phyloP scores from a whole-genome alignment of 2,888 invertebrate genomes.

The Habroteleia sp. region DNA sequence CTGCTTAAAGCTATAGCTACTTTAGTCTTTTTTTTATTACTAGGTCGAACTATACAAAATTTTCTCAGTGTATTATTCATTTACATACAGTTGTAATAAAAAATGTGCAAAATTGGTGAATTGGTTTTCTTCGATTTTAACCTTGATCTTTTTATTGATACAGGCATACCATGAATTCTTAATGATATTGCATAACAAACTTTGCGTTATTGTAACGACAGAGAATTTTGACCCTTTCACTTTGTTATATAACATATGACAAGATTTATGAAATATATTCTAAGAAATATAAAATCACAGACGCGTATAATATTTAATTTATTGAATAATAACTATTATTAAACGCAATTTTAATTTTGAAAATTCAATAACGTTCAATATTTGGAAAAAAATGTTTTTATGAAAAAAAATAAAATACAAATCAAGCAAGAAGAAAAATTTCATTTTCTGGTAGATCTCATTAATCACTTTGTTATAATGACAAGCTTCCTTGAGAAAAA shows the following conservation, averaged over 20 bases:
- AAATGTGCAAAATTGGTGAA: conserved; percentile 32
- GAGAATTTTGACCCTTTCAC: conserved; percentile 59
- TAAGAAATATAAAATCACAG: conserved; percentile 36
- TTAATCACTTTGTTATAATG: too few relatives aligned
- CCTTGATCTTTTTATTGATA: conserved; percentile 63
- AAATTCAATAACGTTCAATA: too few relatives aligned
- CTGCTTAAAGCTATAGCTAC: too few relatives aligned
- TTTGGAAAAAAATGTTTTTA: too few relatives aligned
- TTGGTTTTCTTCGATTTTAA: conserved; percentile 37
- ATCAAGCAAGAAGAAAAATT: too few relatives aligned
- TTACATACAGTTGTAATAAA: too few relatives aligned
- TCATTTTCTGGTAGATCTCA: too few relatives aligned
- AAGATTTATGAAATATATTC: conserved; percentile 49
- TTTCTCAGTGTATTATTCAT: too few relatives aligned
- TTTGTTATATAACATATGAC: conserved; percentile 44
- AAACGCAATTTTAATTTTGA: conserved; percentile 2
- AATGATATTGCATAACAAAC: conserved; percentile 49
- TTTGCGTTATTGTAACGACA: conserved; percentile 51
- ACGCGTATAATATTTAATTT: conserved; percentile 23
- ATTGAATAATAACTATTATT: conserved; percentile 10
- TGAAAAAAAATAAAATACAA: too few relatives aligned
- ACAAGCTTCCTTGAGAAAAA: too few relatives aligned
- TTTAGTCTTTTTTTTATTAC: too few relatives aligned
- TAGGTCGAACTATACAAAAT: too few relatives aligned
- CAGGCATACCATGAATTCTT: conserved; percentile 51